Base-by-base conservation (phyloP, 2,797 vertebrate species). In the Pagetopsis macropterus region DNA sequence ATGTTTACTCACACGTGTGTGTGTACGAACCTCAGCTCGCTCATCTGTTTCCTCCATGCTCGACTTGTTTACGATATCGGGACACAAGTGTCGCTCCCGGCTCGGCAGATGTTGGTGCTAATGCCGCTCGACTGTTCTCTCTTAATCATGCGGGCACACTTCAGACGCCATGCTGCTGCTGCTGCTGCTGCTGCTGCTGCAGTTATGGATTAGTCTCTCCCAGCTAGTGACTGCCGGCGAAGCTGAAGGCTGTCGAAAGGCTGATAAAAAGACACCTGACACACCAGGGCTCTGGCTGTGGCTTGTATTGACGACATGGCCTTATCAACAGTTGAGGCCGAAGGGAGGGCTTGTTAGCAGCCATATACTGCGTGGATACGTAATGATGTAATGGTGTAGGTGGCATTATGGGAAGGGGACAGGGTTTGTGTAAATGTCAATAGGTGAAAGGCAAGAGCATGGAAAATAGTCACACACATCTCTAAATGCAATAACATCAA, bases 161-260 rank as follows among this genome's bases (percentile, higher is more conserved):
- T 85, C 77, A 81, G 81, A 84, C 79, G 15, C 82, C 82, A 70
- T 52, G 84, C 85, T 49, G 56, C 56, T 8, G 77, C 79, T 70
- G 79, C 85, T 8, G 77, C 79, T 70, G 79, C 85, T 76, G 78
- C 83, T 73, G 79, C 85, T 76, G 78, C 83, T 73, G 81, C 88
- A 70, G 85, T 86, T 89, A 91, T 91, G 84, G 91, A 92, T 92
- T 90, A 82, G 84, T 81, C 80, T 86, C 75, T 84, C 87, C 80
- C 83, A 85, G 80, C 79, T 87, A 92, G 89, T 79, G 89, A 90
- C 88, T 85, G 72, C 79, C 56, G 81, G 82, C 19, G 64, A 63
- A 60, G 81, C 82, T 80, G 74, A 77, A 76, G 84, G 86, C 88
- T 89, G 89, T 70, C 49, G 70, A 72, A 79, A 82, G 82, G 63